Conservation (phyloP, 2,113 vertebrate species). For the Myiagra hebetior region DNA sequence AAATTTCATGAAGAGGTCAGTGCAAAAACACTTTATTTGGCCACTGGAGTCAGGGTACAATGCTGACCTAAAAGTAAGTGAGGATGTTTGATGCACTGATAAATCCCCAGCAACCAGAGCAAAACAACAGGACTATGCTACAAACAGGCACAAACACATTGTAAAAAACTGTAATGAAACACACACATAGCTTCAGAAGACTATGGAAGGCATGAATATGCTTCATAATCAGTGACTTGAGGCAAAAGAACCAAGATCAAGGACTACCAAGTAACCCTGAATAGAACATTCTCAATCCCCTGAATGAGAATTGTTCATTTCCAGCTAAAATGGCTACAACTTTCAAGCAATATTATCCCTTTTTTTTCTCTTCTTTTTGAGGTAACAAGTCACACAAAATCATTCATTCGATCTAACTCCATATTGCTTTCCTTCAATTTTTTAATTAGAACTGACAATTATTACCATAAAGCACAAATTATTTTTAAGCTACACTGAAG, state of each 20-base stretch:
- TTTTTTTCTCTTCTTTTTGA: neutral
- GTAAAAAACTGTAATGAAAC: neutral
- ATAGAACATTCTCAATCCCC: neutral
- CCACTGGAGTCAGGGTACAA: neutral
- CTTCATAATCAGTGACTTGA: neutral
- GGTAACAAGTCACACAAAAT: neutral
- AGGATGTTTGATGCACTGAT: neutral
- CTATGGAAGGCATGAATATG: neutral
- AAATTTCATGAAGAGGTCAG: neutral
- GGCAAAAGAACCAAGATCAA: neutral
- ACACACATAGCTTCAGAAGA: neutral
- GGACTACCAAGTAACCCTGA: neutral
- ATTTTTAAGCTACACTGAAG: conserved; percentile 49
- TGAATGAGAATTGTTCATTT: conserved; percentile 17
- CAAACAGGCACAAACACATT: neutral
- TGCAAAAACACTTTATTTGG: neutral
- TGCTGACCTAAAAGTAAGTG: neutral
- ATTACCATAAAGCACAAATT: conserved; percentile 31
- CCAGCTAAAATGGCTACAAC: neutral
- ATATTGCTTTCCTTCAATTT: conserved; percentile 20
- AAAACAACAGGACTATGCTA: neutral
- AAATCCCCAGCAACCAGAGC: neutral
- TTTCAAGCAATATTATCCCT: neutral
- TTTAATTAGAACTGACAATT: conserved; percentile 59
- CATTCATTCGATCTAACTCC: neutral